A percentile compares a stretch with the other conserved stretches of the same genome.
Evolutionary conservation across 2,113 vertebrate species (phyloP).

Genomic region (Pterocles burchelli): DNA sequence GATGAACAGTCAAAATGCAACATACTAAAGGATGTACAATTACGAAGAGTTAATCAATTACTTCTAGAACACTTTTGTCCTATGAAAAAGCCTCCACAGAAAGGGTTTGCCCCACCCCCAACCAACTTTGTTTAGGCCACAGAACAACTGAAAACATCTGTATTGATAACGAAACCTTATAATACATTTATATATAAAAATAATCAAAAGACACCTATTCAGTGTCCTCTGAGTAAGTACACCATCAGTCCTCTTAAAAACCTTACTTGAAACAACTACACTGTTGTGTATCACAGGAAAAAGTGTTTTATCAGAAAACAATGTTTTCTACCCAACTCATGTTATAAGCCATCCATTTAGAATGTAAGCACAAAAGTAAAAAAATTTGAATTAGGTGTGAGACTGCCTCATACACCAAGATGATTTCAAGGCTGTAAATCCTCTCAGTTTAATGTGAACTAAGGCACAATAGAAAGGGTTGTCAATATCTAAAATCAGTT

Average conservation of each 20-base stretch:
- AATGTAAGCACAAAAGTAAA: neutral
- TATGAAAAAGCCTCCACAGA: neutral
- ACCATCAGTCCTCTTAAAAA: neutral
- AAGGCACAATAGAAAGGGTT: neutral
- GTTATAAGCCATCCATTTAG: neutral
- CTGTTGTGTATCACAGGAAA: neutral
- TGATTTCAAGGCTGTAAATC: neutral
- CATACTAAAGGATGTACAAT: neutral
- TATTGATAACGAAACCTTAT: neutral
- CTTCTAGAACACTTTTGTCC: neutral
- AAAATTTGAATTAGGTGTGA: neutral
- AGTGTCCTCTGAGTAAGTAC: neutral
- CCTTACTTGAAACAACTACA: neutral
- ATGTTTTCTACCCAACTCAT: neutral
- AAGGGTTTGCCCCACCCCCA: neutral
- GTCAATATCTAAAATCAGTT: neutral
- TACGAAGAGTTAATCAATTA: neutral
- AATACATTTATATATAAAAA: neutral
- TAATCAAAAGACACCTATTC: neutral
- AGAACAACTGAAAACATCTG: neutral
- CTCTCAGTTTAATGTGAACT: neutral
- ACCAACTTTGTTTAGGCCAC: neutral
- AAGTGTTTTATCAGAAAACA: neutral
- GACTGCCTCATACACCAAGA: neutral
- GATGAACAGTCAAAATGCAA: neutral